Evolutionary conservation across 2,113 vertebrate genomes (phyloP).

Genomic region (Pangasianodon hypophthalmus): DNA sequence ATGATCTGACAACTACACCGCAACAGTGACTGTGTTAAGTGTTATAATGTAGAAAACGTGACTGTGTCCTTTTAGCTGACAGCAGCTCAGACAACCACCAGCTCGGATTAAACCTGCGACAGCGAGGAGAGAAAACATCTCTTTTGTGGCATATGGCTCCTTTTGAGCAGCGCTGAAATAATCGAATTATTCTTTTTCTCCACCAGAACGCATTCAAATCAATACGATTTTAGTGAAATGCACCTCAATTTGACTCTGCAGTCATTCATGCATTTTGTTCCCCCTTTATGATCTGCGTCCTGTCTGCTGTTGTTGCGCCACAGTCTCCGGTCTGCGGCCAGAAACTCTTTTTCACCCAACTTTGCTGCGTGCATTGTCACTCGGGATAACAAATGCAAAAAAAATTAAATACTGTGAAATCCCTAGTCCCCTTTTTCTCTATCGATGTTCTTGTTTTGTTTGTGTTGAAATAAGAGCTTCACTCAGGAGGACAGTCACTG

Average conservation of each 20-base stretch:
- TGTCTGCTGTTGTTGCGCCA: constrained; percentile 63
- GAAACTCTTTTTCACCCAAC: constrained; percentile 69
- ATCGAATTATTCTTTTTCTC: constrained; percentile 55
- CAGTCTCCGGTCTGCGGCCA: constrained; percentile 70
- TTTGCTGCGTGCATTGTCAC: constrained; percentile 64
- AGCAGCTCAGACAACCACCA: constrained; percentile 34
- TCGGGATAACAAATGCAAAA: constrained; percentile 70
- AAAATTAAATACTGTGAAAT: constrained; percentile 80
- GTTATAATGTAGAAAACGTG: constrained; percentile 62
- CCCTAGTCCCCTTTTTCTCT: constrained; percentile 70
- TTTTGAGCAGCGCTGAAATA: constrained; percentile 64
- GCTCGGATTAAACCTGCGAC: constrained; percentile 63
- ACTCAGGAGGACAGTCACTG: constrained; percentile 87
- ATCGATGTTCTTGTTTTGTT: constrained; percentile 36
- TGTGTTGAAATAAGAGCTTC: constrained; percentile 61
- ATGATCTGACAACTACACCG: constrained; percentile 68
- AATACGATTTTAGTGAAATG: constrained; percentile 74
- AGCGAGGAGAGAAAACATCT: constrained; percentile 61
- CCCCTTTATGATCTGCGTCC: constrained; percentile 59
- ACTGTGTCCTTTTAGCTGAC: constrained; percentile 59
- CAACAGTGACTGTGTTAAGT: constrained; percentile 72
- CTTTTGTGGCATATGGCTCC: constrained; percentile 63
- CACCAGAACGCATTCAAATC: constrained; percentile 56
- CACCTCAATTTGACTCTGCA: constrained; percentile 63
- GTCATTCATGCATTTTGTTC: constrained; percentile 55